These are phyloP conservation scores for Drosophila nasuta DNA, from an alignment of 1,140 invertebrate species.

Conservation along the genomic window DNA sequence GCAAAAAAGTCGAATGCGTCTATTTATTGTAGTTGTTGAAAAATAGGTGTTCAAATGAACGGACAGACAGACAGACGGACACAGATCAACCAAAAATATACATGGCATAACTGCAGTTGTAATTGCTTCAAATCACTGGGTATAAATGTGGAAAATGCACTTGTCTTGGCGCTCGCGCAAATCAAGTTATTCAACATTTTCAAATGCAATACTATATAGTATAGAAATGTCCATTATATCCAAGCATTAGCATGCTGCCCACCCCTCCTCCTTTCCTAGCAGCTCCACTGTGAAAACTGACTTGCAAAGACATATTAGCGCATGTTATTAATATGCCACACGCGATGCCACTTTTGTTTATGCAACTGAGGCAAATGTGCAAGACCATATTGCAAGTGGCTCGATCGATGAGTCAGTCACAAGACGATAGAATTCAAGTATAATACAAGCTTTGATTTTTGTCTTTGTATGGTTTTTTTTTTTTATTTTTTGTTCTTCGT, in stretches of 20 bases:
- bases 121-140: slow-evolving; percentile 1
- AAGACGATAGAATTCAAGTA: neutral
- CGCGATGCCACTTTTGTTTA: slow-evolving; percentile 38
- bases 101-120: too few relatives aligned
- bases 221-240: neutral
- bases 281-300: neutral
- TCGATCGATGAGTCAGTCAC: slow-evolving; percentile 16
- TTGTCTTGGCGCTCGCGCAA: slow-evolving; percentile 39
- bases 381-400: slow-evolving; percentile 14
- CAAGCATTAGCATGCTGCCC: neutral
- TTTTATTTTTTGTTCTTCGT: slow-evolving; percentile 4
- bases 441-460: neutral
- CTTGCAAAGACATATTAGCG: neutral
- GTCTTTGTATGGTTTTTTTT: neutral
- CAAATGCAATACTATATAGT: slow-evolving; percentile 44
- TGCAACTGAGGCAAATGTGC: slow-evolving; percentile 24
- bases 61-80: too few relatives aligned
- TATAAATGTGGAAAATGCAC: neutral
- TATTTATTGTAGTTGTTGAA: too few relatives aligned
- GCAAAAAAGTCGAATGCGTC: too few relatives aligned
- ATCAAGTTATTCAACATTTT: slow-evolving; percentile 79
- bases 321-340: slow-evolving; percentile 34
- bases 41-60: too few relatives aligned
- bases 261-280: neutral
- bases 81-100: too few relatives aligned